Conservation (phyloP, 2,797 vertebrate genomes). For the Mormyrus proboscirostris region DNA sequence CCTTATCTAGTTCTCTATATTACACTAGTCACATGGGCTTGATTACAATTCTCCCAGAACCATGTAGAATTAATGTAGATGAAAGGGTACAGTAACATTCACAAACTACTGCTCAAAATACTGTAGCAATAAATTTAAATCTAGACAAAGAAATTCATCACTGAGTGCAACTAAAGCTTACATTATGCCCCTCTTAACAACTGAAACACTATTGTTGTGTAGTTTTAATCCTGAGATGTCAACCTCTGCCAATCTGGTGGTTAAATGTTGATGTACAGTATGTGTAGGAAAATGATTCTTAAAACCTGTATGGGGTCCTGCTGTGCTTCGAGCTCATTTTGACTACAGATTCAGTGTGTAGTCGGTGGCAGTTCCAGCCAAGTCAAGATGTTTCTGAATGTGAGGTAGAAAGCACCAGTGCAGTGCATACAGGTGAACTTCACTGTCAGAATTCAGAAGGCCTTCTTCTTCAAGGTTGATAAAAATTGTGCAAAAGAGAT, state of each 20-base stretch:
- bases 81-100: neutral
- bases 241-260: no score
- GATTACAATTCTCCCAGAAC: neutral
- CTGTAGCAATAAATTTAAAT: neutral
- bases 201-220: neutral
- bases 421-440: neutral
- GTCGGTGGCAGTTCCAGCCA: neutral
- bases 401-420: neutral
- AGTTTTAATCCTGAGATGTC: neutral
- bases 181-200: neutral
- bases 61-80: neutral
- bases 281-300: neutral
- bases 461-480: neutral
- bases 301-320: neutral
- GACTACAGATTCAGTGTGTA: neutral
- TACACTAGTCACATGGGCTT: neutral
- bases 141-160: neutral
- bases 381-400: neutral
- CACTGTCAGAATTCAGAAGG: neutral
- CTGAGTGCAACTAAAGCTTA: neutral
- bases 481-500: neutral
- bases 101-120: neutral
- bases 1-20: neutral
- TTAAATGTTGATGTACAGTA: neutral
- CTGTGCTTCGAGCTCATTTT: neutral